Evolutionary conservation across 2,113 vertebrate species (phyloP).

Genomic region (Peromyscus californicus): DNA sequence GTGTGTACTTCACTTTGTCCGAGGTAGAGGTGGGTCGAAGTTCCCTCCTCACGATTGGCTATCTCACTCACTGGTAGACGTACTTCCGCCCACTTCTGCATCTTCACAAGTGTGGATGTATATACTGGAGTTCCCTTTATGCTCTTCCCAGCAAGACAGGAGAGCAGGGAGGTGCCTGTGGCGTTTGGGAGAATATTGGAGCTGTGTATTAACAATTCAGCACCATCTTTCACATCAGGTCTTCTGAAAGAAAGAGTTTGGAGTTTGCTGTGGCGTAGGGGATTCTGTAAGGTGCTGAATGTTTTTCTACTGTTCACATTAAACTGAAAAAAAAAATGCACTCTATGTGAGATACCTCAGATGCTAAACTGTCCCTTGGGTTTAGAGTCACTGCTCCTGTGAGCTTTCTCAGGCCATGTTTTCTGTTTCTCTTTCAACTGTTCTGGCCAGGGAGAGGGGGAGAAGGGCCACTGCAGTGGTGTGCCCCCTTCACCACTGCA

Average conservation of each 20-base stretch:
- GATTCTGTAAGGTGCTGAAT: background rate
- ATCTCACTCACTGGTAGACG: accelerated
- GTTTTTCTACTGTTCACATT: background rate
- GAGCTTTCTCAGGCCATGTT: background rate
- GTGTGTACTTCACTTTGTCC: background rate
- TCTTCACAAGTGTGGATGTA: accelerated
- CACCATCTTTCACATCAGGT: background rate
- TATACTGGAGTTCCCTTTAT: background rate
- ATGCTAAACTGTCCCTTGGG: background rate
- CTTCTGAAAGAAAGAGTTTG: background rate
- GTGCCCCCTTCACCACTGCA: background rate
- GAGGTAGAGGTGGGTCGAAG: accelerated
- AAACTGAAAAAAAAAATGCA: background rate
- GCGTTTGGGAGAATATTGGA: background rate
- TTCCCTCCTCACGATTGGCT: background rate
- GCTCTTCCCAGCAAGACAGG: background rate
- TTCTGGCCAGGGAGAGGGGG: background rate
- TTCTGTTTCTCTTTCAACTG: background rate
- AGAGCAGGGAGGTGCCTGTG: background rate
- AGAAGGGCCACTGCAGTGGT: background rate
- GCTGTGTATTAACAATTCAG: background rate
- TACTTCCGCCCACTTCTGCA: background rate
- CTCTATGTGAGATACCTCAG: background rate
- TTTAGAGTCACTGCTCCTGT: background rate
- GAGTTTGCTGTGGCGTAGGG: background rate